Conservation (phyloP, 1,140 invertebrate genomes). For the Asobara japonica region DNA sequence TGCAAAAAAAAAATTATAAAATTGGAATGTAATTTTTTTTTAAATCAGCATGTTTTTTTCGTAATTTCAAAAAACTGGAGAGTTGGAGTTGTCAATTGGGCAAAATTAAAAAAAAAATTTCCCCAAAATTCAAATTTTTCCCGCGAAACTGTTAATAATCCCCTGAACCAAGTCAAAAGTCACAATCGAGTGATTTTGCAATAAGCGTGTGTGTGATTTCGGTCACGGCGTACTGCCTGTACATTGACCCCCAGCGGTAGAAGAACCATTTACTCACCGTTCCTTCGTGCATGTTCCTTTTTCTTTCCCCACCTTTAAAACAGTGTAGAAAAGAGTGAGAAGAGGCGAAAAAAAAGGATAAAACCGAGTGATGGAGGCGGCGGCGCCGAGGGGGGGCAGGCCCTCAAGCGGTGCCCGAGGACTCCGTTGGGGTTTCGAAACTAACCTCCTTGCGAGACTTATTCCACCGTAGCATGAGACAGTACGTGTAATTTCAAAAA, state of each 20-base stretch:
- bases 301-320: slow-evolving; percentile 27
- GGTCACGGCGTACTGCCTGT: slow-evolving; percentile 64
- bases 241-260: slow-evolving; percentile 56
- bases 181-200: slow-evolving; percentile 60
- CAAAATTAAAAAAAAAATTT: no score
- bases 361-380: neutral
- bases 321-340: slow-evolving; percentile 15
- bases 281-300: slow-evolving; percentile 38
- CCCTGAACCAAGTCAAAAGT: slow-evolving; percentile 47
- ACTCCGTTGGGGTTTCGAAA: slow-evolving; percentile 30
- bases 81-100: no score
- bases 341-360: neutral
- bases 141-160: slow-evolving; percentile 48
- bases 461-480: neutral
- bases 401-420: slow-evolving; percentile 33
- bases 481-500: neutral
- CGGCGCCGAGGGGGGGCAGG: no score
- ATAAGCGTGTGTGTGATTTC: slow-evolving; percentile 63
- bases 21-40: no score
- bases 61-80: no score
- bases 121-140: no score
- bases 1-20: no score
- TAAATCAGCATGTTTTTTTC: no score
- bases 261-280: slow-evolving; percentile 46
- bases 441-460: slow-evolving; percentile 21